Evolutionary conservation across 2,888 invertebrate genomes (phyloP).

Genomic region (Lapara coniferarum): DNA sequence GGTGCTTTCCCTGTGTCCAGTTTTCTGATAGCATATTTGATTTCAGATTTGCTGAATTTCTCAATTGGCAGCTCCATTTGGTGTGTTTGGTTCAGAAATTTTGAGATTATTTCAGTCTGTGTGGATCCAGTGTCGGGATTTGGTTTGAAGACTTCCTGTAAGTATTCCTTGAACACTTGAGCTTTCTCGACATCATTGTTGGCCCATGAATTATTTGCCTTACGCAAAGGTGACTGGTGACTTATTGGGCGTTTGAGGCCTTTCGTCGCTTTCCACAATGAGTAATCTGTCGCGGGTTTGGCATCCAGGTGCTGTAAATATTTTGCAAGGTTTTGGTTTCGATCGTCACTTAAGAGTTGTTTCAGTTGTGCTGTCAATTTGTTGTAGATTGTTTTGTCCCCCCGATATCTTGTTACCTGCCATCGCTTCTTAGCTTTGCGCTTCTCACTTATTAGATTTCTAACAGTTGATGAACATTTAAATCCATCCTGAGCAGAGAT

Average conservation of each 20-base stretch:
- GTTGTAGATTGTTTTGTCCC: conserved; percentile 33
- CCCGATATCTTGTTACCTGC: conserved; percentile 32
- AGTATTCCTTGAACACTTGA: conserved; percentile 30
- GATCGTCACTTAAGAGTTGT: not conserved
- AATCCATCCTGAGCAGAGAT: conserved; percentile 10
- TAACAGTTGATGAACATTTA: conserved; percentile 29
- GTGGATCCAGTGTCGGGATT: not conserved
- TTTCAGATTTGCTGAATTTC: too few relatives aligned
- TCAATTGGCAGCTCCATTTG: not conserved
- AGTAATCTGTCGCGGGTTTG: conserved; percentile 23
- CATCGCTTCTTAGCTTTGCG: conserved; percentile 31
- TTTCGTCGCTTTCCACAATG: conserved; percentile 31
- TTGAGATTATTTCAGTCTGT: not conserved
- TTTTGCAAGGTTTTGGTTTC: not conserved
- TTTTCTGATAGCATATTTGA: not conserved
- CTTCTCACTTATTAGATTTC: conserved; percentile 32
- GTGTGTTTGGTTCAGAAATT: not conserved
- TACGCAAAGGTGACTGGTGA: conserved; percentile 28
- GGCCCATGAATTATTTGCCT: conserved; percentile 28
- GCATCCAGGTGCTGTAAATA: conserved; percentile 30
- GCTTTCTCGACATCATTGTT: conserved; percentile 31
- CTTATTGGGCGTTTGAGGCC: conserved; percentile 31
- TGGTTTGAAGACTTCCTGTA: conserved; percentile 29
- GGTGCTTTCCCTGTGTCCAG: not conserved
- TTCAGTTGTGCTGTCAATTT: conserved; percentile 27